Evolutionary conservation across 2,888 invertebrate genomes (phyloP).

Genomic region (Stegophylla sp.): DNA sequence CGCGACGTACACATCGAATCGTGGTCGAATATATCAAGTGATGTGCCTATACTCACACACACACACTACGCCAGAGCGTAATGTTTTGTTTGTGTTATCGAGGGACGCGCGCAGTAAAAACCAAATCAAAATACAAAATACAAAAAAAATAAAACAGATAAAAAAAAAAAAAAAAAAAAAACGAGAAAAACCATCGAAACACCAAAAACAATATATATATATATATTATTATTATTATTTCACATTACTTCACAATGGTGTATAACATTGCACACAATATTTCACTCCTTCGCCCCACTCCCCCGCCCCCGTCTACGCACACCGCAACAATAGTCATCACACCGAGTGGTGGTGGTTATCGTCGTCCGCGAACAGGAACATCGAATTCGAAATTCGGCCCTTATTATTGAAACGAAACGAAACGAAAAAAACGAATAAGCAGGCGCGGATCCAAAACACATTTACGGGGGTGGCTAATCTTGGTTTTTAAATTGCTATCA

Average conservation of each 20-base stretch:
- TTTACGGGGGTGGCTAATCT: too few species aligned
- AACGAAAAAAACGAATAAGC: too few species aligned
- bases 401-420: not conserved
- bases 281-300: too few species aligned
- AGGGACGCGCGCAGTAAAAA: not conserved
- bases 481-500: too few species aligned
- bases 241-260: constrained; percentile 25
- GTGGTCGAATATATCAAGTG: not conserved
- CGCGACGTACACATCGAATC: not conserved
- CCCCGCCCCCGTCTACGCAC: not conserved
- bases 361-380: not conserved
- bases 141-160: not conserved
- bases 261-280: not conserved
- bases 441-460: too few species aligned
- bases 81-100: too few species aligned
- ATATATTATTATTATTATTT: constrained; percentile 14
- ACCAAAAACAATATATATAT: constrained; percentile 30
- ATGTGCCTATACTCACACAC: too few species aligned
- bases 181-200: constrained; percentile 31
- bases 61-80: too few species aligned
- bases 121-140: constrained; percentile 31
- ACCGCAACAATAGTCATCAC: too few species aligned
- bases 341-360: too few species aligned
- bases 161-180: not conserved
- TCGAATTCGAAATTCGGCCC: constrained; percentile 39